A percentile compares a stretch with the other conserved stretches of the same genome.
Conservation (phyloP, 1,140 invertebrate genomes). For the Drosophila ironensis region DNA sequence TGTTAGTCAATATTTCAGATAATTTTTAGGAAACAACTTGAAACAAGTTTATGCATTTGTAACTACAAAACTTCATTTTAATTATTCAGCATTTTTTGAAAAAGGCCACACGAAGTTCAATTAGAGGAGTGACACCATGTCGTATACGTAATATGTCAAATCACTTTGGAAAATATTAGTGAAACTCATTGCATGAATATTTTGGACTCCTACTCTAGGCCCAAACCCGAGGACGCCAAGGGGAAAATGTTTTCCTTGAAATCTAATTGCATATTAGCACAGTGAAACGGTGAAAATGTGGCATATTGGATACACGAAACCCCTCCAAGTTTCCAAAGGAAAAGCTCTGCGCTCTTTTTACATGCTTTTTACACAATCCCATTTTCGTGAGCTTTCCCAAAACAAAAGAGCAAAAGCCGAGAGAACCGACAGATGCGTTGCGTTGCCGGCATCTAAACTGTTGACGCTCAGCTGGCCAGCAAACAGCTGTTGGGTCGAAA, state of each 20-base stretch:
- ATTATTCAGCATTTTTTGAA: no score
- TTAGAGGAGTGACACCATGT: not conserved
- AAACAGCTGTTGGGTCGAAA: constrained; percentile 33
- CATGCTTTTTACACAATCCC: not conserved
- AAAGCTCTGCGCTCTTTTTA: not conserved
- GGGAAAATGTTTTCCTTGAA: not conserved
- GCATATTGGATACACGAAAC: not conserved
- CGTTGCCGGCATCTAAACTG: constrained; percentile 54
- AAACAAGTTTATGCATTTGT: no score
- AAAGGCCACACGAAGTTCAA: no score
- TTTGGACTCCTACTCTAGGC: no score
- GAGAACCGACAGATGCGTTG: no score
- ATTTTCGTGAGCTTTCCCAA: not conserved
- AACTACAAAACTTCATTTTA: no score
- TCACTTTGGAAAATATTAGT: no score
- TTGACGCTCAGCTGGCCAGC: constrained; percentile 58
- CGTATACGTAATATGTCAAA: not conserved
- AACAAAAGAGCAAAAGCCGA: not conserved
- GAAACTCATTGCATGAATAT: no score
- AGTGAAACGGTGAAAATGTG: not conserved
- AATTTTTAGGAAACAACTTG: no score
- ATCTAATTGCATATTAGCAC: not conserved
- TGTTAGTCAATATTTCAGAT: no score
- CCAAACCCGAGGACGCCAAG: no score
- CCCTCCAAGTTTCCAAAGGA: not conserved